phyloP scores from a whole-genome alignment of 2,113 vertebrate species.

The Dissostichus mawsoni region DNA sequence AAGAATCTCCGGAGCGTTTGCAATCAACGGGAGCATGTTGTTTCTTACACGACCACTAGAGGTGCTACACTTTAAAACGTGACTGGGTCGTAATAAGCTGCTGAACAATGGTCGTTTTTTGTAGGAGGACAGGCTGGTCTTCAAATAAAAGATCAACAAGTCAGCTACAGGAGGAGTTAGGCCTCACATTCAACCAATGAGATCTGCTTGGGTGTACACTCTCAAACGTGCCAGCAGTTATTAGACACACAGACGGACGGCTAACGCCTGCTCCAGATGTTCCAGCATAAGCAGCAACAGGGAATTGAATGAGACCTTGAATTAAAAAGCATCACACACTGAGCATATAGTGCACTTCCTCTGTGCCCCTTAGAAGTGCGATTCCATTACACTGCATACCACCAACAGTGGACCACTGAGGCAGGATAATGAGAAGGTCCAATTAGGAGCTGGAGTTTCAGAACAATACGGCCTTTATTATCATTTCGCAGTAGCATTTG shows the following conservation, averaged over 20 bases:
- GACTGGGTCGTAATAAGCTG: too few relatives aligned
- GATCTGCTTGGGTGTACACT: conserved; percentile 39
- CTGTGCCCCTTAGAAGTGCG: conserved; percentile 73
- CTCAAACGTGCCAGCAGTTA: conserved; percentile 64
- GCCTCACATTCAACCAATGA: conserved; percentile 30
- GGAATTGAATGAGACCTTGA: conserved; percentile 83
- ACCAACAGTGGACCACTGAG: conserved; percentile 71
- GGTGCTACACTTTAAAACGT: too few relatives aligned
- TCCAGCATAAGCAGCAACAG: conserved; percentile 62
- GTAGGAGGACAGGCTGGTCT: not conserved
- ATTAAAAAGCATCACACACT: conserved; percentile 78
- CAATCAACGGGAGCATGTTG: too few relatives aligned
- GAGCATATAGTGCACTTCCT: conserved; percentile 71
- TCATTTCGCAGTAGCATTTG: conserved; percentile 50
- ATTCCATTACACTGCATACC: conserved; percentile 79
- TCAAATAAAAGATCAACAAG: conserved; percentile 10
- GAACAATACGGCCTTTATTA: conserved; percentile 78
- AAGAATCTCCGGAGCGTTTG: too few relatives aligned
- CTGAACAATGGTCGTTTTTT: too few relatives aligned
- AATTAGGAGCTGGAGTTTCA: conserved; percentile 75
- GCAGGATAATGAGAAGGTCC: conserved; percentile 72
- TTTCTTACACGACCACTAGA: too few relatives aligned
- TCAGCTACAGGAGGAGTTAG: not conserved
- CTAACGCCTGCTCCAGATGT: conserved; percentile 80
- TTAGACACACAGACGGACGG: conserved; percentile 58